phyloP scores from a whole-genome alignment of 2,888 invertebrate genomes.

The Alcis repandata region DNA sequence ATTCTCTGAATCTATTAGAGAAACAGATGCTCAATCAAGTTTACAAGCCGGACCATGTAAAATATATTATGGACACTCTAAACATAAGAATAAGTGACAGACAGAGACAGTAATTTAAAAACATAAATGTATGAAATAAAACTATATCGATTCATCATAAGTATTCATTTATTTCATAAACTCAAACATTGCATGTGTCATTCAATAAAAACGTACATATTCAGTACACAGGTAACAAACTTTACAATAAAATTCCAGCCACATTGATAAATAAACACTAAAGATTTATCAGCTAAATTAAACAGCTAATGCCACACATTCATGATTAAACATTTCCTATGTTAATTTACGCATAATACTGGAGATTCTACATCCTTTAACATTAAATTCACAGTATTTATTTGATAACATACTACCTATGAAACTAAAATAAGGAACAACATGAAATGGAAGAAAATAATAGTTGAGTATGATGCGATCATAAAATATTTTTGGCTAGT shows the following conservation, averaged over 20 bases:
- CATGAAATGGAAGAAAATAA: slow-evolving; percentile 1
- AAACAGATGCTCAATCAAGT: slow-evolving; percentile 69
- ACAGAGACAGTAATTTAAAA: neutral
- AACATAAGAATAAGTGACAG: slow-evolving; percentile 65
- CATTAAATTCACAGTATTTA: slow-evolving; percentile 30
- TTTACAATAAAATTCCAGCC: slow-evolving; percentile 50
- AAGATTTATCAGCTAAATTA: slow-evolving; percentile 21
- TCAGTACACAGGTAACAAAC: slow-evolving; percentile 57
- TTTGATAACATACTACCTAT: slow-evolving; percentile 22
- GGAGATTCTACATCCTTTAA: slow-evolving; percentile 28
- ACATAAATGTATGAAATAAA: slow-evolving; percentile 38
- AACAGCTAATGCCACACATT: slow-evolving; percentile 32
- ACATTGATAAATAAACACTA: slow-evolving; percentile 30
- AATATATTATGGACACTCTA: slow-evolving; percentile 76
- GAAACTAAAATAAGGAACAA: slow-evolving; percentile 20
- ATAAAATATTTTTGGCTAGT: slow-evolving; percentile 5
- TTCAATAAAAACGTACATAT: slow-evolving; percentile 44
- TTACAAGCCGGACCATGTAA: slow-evolving; percentile 70
- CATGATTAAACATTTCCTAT: slow-evolving; percentile 44
- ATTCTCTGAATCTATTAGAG: slow-evolving; percentile 75
- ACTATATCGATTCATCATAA: slow-evolving; percentile 44
- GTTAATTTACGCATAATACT: slow-evolving; percentile 47
- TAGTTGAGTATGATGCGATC: neutral
- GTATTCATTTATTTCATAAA: slow-evolving; percentile 62
- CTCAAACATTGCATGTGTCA: slow-evolving; percentile 58